These are phyloP conservation scores for Percopsis transmontana DNA, from an alignment of 2,113 vertebrate species.

Conservation along the genomic window DNA sequence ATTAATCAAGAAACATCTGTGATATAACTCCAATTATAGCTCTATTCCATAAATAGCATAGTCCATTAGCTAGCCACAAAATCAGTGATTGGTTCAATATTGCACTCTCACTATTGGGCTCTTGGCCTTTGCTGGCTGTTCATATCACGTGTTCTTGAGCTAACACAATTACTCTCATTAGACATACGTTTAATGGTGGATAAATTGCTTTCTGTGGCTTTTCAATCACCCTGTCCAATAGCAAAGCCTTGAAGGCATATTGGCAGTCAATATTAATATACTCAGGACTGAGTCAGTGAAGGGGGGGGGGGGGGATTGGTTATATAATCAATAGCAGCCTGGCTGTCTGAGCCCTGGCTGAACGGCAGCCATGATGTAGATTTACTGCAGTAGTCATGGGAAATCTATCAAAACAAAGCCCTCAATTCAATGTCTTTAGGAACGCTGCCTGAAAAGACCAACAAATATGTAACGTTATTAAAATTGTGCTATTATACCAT, in stretches of 20 bases:
- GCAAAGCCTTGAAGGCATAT: slow-evolving; percentile 54
- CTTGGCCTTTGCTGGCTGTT: slow-evolving; percentile 46
- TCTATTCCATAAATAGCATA: slow-evolving; percentile 11
- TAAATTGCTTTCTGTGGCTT: slow-evolving; percentile 71
- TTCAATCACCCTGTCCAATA: slow-evolving; percentile 70
- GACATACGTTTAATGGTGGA: slow-evolving; percentile 64
- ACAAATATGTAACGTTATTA: slow-evolving; percentile 26
- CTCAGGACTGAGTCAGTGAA: slow-evolving; percentile 54
- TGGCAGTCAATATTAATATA: slow-evolving; percentile 81
- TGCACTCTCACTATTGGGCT: slow-evolving; percentile 37
- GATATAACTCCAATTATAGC: slow-evolving; percentile 29
- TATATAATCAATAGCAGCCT: slow-evolving; percentile 61
- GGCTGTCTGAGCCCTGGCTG: slow-evolving; percentile 33
- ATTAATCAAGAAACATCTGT: neutral
- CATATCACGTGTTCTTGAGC: slow-evolving; percentile 56
- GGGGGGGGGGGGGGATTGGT: slow-evolving; percentile 42
- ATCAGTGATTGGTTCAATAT: slow-evolving; percentile 47
- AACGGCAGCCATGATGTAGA: slow-evolving; percentile 15
- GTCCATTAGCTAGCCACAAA: slow-evolving; percentile 43
- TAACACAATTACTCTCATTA: slow-evolving; percentile 71
- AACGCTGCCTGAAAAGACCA: slow-evolving; percentile 20
- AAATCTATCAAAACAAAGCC: slow-evolving; percentile 39
- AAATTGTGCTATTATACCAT: slow-evolving; percentile 19
- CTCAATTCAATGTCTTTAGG: slow-evolving; percentile 11
- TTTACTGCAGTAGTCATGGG: slow-evolving; percentile 36